Percentiles rank a stretch among this genome's conserved stretches.
Evolutionary conservation across 2,797 vertebrate genomes (phyloP).

Genomic region (Coracias cyanogaster): DNA sequence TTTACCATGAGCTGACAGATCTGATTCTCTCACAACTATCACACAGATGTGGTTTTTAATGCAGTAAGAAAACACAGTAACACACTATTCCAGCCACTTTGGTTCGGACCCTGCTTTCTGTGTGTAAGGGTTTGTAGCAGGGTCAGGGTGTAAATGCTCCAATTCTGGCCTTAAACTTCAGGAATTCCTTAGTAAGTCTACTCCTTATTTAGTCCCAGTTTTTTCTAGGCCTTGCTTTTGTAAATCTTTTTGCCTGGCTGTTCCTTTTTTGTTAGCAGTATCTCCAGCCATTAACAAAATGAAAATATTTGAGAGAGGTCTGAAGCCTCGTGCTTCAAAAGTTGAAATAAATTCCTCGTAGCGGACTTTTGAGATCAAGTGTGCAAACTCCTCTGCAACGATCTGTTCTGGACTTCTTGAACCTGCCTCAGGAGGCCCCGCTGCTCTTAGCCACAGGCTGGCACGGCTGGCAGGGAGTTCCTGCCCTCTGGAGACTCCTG

Average conservation of each 20-base stretch:
- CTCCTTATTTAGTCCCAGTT: background rate
- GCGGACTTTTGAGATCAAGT: background rate
- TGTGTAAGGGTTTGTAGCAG: background rate
- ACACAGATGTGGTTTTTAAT: background rate
- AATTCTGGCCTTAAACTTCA: background rate
- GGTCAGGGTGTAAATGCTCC: background rate
- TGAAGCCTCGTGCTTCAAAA: background rate
- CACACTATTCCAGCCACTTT: background rate
- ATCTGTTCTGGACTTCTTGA: background rate
- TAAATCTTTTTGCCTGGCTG: background rate
- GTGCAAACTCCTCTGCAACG: background rate
- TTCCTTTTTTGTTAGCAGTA: background rate
- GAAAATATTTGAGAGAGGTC: background rate
- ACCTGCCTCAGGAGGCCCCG: background rate
- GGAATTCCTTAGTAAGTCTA: background rate
- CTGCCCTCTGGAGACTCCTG: background rate
- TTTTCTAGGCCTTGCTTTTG: background rate
- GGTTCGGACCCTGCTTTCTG: background rate
- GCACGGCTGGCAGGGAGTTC: background rate
- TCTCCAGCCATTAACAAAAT: background rate
- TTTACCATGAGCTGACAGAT: background rate
- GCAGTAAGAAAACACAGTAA: background rate
- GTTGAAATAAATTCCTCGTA: background rate
- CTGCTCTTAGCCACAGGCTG: background rate
- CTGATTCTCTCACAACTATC: background rate